Evolutionary conservation across 2,888 invertebrate genomes (phyloP), one percentile per base, ranked within the genome.

Genomic region (Allygus modestus): DNA sequence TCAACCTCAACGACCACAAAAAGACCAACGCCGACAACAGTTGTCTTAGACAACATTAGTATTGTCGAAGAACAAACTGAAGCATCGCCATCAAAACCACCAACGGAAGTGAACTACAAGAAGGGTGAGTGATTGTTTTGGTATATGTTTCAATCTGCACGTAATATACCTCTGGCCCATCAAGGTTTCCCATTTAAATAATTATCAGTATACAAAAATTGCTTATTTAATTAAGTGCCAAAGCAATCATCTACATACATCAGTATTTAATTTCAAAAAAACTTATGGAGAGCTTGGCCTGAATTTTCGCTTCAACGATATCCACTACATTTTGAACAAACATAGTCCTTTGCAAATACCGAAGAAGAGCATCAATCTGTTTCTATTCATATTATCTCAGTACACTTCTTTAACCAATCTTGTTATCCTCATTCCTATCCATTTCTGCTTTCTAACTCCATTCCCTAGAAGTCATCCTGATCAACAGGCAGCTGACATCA

Each of bases 1-100:
- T 54, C 90, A 9, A 88, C 89, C 15, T 88, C 88, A 9, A 89
- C 89, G 9, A 89, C 90, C 26, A 89, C 91, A 2, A 91, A 89
- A 73, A 91, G 89, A 83, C 92, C 92, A 0, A 83, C 84, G 4
- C 84, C 89, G 86, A 91, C 92, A 15, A 92, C 92, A 0, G 87
- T 87, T 0, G 88, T 89, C 26, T 89, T 87, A 37, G 89, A 89
- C 15, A 89, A 89, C 81, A 82, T 85, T 37, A 82, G 51, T 28
- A 82, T 75, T 65, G 82, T 61, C 31, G 82, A 82, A 77, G 82
- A 85, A 33, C 84, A 28, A 82, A 85, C 82, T 65, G 81, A 65
- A 84, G 84, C 23, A 82, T 84, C 17, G 65, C 81, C 81, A 41
- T 41, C 71, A 61, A 84, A 82, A 71, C 79, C 86, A 26, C 82